A percentile compares a stretch with the other conserved stretches of the same genome.
These are phyloP conservation scores for Spatulosminthurus flaviceps DNA, from an alignment of 2,888 invertebrate species.

Conservation along the genomic window DNA sequence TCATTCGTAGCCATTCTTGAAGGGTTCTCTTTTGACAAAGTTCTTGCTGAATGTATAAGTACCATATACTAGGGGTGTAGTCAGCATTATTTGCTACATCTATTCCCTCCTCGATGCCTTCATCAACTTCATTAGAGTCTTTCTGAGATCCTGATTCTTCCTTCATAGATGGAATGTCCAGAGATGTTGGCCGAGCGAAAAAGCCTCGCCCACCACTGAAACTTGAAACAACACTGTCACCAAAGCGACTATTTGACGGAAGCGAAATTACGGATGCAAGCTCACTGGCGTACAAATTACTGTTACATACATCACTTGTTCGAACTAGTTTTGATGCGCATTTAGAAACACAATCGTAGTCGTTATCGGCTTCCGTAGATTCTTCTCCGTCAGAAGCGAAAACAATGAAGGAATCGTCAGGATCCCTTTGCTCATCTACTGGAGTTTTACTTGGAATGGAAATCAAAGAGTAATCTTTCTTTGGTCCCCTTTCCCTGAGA, in stretches of 20 bases:
- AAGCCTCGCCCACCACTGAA: slow-evolving; percentile 38
- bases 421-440: slow-evolving; percentile 42
- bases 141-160: slow-evolving; percentile 46
- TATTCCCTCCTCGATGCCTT: slow-evolving; percentile 52
- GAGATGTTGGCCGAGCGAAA: slow-evolving; percentile 57
- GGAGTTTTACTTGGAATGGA: slow-evolving; percentile 57
- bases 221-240: background rate
- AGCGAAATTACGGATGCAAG: background rate
- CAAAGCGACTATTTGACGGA: background rate
- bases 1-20: slow-evolving; percentile 81
- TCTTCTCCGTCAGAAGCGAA: slow-evolving; percentile 66
- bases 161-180: slow-evolving; percentile 54
- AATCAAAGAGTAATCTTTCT: slow-evolving; percentile 57
- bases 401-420: slow-evolving; percentile 69
- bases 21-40: slow-evolving; percentile 88
- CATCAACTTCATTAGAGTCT: slow-evolving; percentile 61
- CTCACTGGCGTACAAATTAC: background rate
- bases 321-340: background rate
- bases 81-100: slow-evolving; percentile 42
- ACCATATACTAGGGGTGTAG: slow-evolving; percentile 68
- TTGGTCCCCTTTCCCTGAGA: slow-evolving; percentile 45
- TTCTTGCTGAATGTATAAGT: slow-evolving; percentile 94
- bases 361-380: background rate
- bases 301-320: background rate
- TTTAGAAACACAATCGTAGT: background rate